Evolutionary conservation across 2,888 invertebrate genomes (phyloP).

Genomic region (Nephrotoma flavescens): DNA sequence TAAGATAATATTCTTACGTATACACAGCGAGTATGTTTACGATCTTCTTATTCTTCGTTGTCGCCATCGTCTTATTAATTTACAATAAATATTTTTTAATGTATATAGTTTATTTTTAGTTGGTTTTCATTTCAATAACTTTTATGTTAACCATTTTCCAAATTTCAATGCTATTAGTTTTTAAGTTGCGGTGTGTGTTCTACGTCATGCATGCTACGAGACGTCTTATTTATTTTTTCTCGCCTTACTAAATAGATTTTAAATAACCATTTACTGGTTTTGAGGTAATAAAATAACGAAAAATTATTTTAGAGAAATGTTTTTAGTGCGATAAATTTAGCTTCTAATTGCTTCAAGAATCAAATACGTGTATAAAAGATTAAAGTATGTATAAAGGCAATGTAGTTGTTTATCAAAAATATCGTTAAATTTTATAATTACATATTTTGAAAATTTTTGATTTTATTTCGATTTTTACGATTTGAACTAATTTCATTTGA

Average conservation of each 20-base stretch:
- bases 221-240: background rate
- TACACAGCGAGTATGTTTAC: too few relatives aligned
- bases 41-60: too few relatives aligned
- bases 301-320: background rate
- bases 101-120: background rate
- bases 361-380: background rate
- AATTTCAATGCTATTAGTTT: background rate
- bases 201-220: background rate
- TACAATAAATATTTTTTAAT: too few relatives aligned
- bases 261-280: background rate
- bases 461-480: too few relatives aligned
- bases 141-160: background rate
- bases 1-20: too few relatives aligned
- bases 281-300: background rate
- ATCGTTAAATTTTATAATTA: too few relatives aligned
- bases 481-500: too few relatives aligned
- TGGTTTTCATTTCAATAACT: background rate
- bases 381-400: too few relatives aligned
- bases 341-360: background rate
- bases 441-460: too few relatives aligned
- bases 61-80: too few relatives aligned
- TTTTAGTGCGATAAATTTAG: background rate
- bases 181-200: background rate
- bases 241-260: background rate
- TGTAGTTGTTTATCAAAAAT: too few relatives aligned